Conservation (phyloP, 2,888 invertebrate species). For the Dryobota labecula region DNA sequence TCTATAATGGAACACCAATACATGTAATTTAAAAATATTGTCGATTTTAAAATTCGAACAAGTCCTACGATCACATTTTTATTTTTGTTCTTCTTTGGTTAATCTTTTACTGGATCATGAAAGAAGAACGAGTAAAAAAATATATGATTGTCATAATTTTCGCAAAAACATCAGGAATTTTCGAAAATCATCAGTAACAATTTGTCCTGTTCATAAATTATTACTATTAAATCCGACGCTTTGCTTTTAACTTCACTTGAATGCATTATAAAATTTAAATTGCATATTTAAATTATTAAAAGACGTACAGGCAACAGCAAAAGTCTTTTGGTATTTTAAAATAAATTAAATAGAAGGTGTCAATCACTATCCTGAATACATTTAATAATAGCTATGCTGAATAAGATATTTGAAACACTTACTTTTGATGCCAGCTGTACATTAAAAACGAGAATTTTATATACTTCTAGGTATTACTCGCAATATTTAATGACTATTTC, state of each 20-base stretch:
- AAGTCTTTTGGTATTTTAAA: background rate
- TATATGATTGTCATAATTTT: background rate
- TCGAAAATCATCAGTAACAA: background rate
- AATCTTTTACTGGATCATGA: background rate
- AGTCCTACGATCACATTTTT: background rate
- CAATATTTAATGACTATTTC: background rate
- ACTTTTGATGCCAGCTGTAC: conserved; percentile 22
- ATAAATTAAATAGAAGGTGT: too few species aligned
- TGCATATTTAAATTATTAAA: background rate
- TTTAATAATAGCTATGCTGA: background rate
- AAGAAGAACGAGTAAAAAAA: background rate
- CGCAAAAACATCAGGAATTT: background rate
- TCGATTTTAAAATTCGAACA: background rate
- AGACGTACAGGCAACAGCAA: background rate
- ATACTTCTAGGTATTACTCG: conserved; percentile 1
- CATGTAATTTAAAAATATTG: background rate
- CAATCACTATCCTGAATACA: background rate
- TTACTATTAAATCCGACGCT: background rate
- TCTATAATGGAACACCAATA: background rate
- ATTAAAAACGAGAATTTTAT: conserved; percentile 15
- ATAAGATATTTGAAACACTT: conserved; percentile 1
- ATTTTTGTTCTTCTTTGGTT: background rate
- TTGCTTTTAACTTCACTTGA: background rate
- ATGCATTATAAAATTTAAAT: too few species aligned
- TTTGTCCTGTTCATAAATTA: background rate